Evolutionary conservation across 92 coral and sea anemone species (phyloP), one percentile per base, ranked within the genome.

Genomic region (Epizoanthus stellaris): DNA sequence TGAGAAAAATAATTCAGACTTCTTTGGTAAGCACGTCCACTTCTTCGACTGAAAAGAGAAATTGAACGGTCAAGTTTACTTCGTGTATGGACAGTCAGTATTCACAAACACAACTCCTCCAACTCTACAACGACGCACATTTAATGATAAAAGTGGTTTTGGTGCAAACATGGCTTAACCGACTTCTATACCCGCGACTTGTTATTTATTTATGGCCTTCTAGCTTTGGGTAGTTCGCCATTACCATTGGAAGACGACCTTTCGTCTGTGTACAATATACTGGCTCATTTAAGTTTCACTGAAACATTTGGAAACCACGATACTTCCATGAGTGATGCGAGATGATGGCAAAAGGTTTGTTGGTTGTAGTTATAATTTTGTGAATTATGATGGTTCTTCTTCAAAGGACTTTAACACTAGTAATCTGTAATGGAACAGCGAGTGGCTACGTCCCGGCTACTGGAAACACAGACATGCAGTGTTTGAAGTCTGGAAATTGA

Each of bases 261-360:
- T 45, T 72, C 59, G 59, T 45, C 60, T 72, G 76, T 72, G 56
- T 72, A 52, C 56, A 52, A 30, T 53, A 21, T 47, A 20, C 80
- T 73, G 34, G 58, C 6, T 79, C 58, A n/a, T 54, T 43, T 79
- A 11, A 39, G 42, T 43, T 42, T 64, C 56, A 21, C 60, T 11
- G 19, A 60, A 21, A 43, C 67, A 63, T 63, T 52, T 79, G 83
- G 39, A 36, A 36, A 30, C 73, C 42, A 39, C n/a, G 71, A 63
- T 19, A 58, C 23, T 60, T 60, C 47, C 15, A 30, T 40, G 39
- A 36, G 62, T 49, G 67, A 30, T 19, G 39, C 42, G 42, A 45
- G 67, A 38, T 76, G 23, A 60, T 76, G 68, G n/a, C 71, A 79
- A 79, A 79, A 61, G 83, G 71, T 79, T 64, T 45, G 69, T 77